Conservation (phyloP, 2,113 vertebrate genomes). For the Peucedramus taeniatus region DNA sequence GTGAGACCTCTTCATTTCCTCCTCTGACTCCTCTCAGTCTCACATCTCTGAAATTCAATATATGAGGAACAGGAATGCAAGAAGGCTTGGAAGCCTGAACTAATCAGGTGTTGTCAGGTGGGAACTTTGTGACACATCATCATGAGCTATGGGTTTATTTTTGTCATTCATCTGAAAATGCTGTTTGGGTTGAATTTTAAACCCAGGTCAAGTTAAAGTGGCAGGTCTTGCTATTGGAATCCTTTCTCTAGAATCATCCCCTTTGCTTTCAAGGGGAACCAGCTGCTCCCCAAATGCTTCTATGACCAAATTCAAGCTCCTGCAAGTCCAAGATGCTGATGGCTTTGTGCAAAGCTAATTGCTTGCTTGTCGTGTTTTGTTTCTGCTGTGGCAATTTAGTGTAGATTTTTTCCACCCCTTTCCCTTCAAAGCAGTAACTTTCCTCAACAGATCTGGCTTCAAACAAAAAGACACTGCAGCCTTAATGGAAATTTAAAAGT, state of each 20-base stretch:
- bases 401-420: background rate
- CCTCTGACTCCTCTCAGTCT: background rate
- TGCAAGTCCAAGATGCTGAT: background rate
- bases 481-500: constrained; percentile 71
- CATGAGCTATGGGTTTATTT: background rate
- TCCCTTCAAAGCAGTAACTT: constrained; percentile 34
- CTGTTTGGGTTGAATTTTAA: background rate
- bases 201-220: background rate
- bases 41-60: background rate
- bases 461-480: constrained; percentile 56
- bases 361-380: background rate
- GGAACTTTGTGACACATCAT: background rate
- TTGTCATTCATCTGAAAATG: background rate
- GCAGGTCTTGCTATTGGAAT: background rate
- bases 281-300: background rate
- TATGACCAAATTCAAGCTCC: background rate
- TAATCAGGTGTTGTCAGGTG: background rate
- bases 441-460: constrained; percentile 2
- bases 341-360: background rate
- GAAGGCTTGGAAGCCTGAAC: constrained; percentile 3
- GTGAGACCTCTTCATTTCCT: constrained; percentile 31
- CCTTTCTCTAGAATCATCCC: background rate
- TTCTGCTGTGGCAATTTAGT: background rate
- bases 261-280: background rate
- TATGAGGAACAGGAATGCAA: background rate